Percentiles rank a stretch among this genome's conserved stretches.
phyloP scores from a whole-genome alignment of 2,797 vertebrate genomes.

The Paramormyrops hopkinsi region DNA sequence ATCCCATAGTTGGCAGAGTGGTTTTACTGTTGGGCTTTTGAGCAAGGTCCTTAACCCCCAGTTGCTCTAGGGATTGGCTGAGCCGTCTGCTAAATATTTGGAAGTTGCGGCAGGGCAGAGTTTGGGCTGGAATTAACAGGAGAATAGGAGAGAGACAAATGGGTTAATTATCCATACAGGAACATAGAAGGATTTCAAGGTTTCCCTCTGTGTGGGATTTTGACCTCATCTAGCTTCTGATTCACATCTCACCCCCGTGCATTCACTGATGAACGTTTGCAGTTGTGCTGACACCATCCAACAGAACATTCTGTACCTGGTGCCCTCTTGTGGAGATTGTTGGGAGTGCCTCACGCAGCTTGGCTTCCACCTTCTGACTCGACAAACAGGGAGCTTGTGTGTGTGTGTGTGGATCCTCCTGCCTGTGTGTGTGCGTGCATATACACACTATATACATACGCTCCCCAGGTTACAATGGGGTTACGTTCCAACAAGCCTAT shows the following conservation, averaged over 20 bases:
- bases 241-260: background rate
- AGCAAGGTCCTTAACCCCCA: background rate
- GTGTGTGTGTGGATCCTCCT: background rate
- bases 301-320: constrained; percentile 15
- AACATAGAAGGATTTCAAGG: background rate
- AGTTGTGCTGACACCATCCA: background rate
- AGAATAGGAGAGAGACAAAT: background rate
- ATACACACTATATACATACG: background rate
- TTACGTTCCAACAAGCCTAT: background rate
- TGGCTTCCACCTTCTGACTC: background rate
- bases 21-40: background rate
- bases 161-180: background rate
- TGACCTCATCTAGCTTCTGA: background rate
- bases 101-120: too few relatives aligned
- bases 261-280: background rate
- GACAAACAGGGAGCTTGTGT: background rate
- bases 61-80: background rate
- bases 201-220: background rate
- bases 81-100: background rate
- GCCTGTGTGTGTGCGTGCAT: background rate
- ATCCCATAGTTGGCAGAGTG: background rate
- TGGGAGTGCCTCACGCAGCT: background rate
- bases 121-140: background rate
- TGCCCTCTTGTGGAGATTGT: background rate
- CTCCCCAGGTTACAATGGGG: background rate